Evolutionary conservation across 2,797 vertebrate species (phyloP).

Genomic region (Apogon hyalosoma): DNA sequence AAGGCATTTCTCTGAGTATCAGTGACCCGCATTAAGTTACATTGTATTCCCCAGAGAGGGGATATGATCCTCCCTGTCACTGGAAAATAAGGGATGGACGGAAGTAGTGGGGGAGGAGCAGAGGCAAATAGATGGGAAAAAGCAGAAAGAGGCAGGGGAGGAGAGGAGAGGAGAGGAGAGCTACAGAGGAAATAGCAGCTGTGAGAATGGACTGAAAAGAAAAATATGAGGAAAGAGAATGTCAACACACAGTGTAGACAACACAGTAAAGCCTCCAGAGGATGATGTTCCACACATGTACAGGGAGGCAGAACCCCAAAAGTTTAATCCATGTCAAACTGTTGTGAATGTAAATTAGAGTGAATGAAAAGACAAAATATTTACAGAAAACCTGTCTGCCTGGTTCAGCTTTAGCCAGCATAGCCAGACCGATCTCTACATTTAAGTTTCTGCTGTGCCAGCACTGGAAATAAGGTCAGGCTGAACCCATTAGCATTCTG

Average conservation of each 20-base stretch:
- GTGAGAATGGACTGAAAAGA: background rate
- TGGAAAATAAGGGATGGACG: slow-evolving; percentile 57
- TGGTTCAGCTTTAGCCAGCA: background rate
- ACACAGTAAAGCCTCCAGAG: slow-evolving; percentile 19
- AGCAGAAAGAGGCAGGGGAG: background rate
- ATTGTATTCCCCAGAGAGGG: slow-evolving; percentile 46
- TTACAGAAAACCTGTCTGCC: background rate
- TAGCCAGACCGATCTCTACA: background rate
- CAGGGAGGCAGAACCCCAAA: slow-evolving; percentile 9
- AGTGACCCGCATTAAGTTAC: slow-evolving; percentile 70
- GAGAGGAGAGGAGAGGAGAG: background rate
- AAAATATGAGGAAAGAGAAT: background rate
- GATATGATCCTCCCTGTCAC: slow-evolving; percentile 67
- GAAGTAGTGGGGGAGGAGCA: slow-evolving; percentile 40
- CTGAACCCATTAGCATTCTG: too few relatives aligned
- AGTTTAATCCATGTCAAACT: slow-evolving; percentile 19
- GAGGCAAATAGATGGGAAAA: background rate
- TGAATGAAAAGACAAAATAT: background rate
- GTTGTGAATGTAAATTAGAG: background rate
- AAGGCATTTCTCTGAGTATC: slow-evolving; percentile 53
- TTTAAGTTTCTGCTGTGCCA: too few relatives aligned
- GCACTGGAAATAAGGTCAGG: too few relatives aligned
- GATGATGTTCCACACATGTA: slow-evolving; percentile 23
- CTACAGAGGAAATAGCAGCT: background rate
- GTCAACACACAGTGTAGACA: background rate